Percentiles rank a stretch among this genome's conserved stretches.
Evolutionary conservation across 2,797 vertebrate genomes (phyloP).

Genomic region (Anguilla pacifica): DNA sequence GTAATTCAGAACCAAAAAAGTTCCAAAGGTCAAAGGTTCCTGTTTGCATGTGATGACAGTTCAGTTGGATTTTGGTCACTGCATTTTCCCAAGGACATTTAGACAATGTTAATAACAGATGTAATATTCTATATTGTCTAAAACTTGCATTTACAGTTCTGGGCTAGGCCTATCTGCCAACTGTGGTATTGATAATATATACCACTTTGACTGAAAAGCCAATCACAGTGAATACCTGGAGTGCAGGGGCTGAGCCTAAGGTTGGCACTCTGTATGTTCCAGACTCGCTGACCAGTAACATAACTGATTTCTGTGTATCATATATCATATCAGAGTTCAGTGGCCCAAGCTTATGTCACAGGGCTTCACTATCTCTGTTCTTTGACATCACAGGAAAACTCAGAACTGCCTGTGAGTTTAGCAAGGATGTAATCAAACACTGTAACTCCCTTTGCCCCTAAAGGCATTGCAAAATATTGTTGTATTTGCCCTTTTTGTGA

Average conservation of each 20-base stretch:
- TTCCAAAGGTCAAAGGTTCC: no score
- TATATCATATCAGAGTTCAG: neutral
- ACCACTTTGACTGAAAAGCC: neutral
- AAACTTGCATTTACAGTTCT: no score
- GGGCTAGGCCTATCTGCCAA: no score
- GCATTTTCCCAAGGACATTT: no score
- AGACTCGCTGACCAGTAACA: neutral
- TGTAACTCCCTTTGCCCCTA: neutral
- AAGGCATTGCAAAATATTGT: neutral
- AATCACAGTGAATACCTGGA: neutral
- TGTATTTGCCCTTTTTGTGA: neutral
- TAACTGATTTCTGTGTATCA: neutral
- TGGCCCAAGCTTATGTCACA: conserved; percentile 70
- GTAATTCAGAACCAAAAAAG: no score
- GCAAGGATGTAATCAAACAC: neutral
- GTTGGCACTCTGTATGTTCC: neutral
- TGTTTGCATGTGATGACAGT: no score
- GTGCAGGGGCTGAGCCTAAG: neutral
- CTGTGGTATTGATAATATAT: neutral
- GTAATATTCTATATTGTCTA: no score
- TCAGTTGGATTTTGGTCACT: no score
- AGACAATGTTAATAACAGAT: no score
- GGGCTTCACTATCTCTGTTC: conserved; percentile 72
- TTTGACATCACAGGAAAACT: conserved; percentile 79
- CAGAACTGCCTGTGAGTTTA: neutral